phyloP scores from a whole-genome alignment of 2,797 vertebrate species.

The Gymnothorax reevesii region DNA sequence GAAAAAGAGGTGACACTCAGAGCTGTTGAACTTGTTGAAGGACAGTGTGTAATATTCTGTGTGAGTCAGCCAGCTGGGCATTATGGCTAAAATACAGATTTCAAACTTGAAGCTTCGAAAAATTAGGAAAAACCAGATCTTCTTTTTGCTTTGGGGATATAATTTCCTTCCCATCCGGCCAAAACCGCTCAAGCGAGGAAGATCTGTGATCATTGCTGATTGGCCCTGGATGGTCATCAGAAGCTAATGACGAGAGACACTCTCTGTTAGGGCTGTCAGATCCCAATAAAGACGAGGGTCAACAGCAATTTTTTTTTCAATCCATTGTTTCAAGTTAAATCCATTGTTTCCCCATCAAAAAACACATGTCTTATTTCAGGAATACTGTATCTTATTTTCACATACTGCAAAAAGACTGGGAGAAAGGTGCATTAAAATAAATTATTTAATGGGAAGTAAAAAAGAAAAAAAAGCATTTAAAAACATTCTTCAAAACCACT shows the following conservation, averaged over 20 bases:
- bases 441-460: neutral
- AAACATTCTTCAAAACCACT: neutral
- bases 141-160: neutral
- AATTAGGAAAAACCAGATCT: neutral
- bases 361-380: neutral
- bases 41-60: conserved; percentile 38
- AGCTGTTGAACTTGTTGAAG: neutral
- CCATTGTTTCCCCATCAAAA: neutral
- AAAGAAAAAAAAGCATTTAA: neutral
- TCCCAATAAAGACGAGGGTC: neutral
- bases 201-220: neutral
- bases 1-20: neutral
- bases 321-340: neutral
- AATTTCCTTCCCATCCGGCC: neutral
- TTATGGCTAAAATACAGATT: neutral
- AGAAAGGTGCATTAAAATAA: neutral
- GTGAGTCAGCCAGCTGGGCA: conserved; percentile 11
- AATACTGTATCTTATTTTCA: neutral
- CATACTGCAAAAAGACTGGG: neutral
- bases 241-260: neutral
- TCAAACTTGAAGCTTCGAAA: neutral
- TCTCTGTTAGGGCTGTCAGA: neutral
- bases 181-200: neutral
- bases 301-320: conserved; percentile 3
- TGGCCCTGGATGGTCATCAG: neutral